phyloP scores from a whole-genome alignment of 53 echinoderm and acorn worm species.

The Astropecten irregularis region DNA sequence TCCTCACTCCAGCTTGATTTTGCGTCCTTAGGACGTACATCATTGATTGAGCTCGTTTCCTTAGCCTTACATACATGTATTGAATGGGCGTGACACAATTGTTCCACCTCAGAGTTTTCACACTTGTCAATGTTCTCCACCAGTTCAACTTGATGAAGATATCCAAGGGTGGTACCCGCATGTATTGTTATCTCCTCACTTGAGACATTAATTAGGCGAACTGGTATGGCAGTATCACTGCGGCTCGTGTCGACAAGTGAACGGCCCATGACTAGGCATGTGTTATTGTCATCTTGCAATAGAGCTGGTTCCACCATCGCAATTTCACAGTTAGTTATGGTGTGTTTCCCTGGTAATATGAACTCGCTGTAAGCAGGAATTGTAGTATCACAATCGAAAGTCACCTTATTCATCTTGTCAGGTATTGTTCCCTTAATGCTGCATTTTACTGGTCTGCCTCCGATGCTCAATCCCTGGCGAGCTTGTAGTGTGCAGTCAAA shows the following conservation, averaged over 20 bases:
- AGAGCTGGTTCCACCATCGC: neutral
- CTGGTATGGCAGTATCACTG: conserved; percentile 60
- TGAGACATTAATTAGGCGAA: conserved; percentile 52
- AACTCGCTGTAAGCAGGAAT: conserved; percentile 28
- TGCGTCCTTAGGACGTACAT: too few relatives aligned
- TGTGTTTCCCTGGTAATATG: too few relatives aligned
- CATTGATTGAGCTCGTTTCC: too few relatives aligned
- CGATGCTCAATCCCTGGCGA: conserved; percentile 6
- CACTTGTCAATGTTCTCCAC: neutral
- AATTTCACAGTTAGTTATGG: too few relatives aligned
- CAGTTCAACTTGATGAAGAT: neutral
- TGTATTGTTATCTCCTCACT: conserved; percentile 27
- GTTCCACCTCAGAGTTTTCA: neutral
- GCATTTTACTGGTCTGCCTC: neutral
- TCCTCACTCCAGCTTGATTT: conserved; percentile 62
- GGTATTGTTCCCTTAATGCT: neutral
- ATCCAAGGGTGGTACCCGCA: conserved; percentile 39
- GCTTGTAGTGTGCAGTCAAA: conserved; percentile 37
- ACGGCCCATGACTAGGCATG: neutral
- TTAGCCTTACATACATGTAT: too few relatives aligned
- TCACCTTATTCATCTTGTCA: too few relatives aligned
- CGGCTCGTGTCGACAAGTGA: conserved; percentile 15
- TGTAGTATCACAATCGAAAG: too few relatives aligned
- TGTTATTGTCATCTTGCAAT: neutral
- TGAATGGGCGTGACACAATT: too few relatives aligned